phyloP scores from a whole-genome alignment of 2,113 vertebrate genomes.

The Hystrix brachyura region DNA sequence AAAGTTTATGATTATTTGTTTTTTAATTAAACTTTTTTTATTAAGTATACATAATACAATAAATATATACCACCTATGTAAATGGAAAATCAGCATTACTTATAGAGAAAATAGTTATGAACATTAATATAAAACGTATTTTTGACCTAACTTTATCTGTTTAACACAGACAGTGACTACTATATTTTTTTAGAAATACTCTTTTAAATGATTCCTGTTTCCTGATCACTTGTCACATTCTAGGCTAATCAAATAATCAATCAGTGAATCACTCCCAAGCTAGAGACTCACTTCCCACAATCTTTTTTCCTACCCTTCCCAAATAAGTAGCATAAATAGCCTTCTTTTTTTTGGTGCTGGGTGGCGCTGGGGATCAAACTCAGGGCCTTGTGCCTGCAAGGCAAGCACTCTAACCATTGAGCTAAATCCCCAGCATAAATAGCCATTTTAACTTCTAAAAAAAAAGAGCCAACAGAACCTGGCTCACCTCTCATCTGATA shows the following conservation, averaged over 20 bases:
- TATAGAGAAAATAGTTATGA: not conserved
- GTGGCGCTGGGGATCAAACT: no score
- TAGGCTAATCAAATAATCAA: not conserved
- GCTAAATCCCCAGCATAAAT: no score
- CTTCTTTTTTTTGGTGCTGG: no score
- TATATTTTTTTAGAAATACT: not conserved
- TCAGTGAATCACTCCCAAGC: not conserved
- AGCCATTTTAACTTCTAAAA: not conserved
- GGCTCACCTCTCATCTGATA: not conserved
- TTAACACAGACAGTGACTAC: not conserved
- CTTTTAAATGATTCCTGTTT: not conserved
- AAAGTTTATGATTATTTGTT: not conserved
- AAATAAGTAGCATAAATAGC: no score
- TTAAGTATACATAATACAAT: not conserved
- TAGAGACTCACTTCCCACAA: not conserved
- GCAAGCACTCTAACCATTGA: no score
- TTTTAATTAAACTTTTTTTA: not conserved
- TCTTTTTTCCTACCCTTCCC: not conserved
- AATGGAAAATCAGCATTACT: conserved; percentile 25
- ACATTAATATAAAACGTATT: not conserved
- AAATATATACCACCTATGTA: not conserved
- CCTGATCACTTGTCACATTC: not conserved
- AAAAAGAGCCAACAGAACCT: not conserved
- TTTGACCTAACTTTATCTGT: conserved; percentile 32
- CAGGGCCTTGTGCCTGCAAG: no score